Evolutionary conservation across 2,113 vertebrate genomes (phyloP), one percentile per base, ranked within the genome.

Genomic region (Anguilla japonica): DNA sequence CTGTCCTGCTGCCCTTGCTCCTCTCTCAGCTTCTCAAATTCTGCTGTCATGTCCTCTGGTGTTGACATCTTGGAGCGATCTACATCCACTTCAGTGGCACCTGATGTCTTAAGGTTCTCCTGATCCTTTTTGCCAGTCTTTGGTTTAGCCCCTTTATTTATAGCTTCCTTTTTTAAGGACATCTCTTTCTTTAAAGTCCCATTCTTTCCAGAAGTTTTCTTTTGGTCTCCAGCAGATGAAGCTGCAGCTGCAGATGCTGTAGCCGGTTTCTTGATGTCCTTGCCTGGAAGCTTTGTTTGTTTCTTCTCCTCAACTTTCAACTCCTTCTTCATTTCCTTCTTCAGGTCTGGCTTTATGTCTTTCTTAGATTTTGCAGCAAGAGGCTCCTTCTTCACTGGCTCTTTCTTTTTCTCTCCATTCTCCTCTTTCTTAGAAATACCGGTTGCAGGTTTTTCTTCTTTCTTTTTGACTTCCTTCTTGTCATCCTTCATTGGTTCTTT

Each of bases 401-500:
- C 94, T 83, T 91, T 93, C 89, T 92, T 95, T 46, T 94, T 93
- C 78, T 95, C 91, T 89, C 83, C 3, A 1, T 86, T 86, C 84
- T 96, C 71, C 0, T 95, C 94, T 91, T 94, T 95, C 89, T 96
- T 40, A 0, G 86, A 87, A 18, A 67, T 13, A 75, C 50, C 81
- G 16, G 40, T 83, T n/a, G 67, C 5, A 0, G 63, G 46, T 79
- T 92, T 96, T 88, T 97, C 97, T 0, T 97, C 95, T 83, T 92
- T 93, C 82, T 93, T 97, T 11, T 91, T 93, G 1, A 88, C 88
- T 40, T 84, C 93, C 82, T 92, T 94, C 0, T 92, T 94, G 2
- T 96, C 97, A 14, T 97, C 95, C 85, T 95, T 97, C 11, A 89
- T 53, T 0, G n/a, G 29, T 0, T 98, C 97, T 57, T 96, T 98